These are phyloP conservation scores for Myripristis murdjan DNA, from an alignment of 2,797 vertebrate species.

Conservation along the genomic window DNA sequence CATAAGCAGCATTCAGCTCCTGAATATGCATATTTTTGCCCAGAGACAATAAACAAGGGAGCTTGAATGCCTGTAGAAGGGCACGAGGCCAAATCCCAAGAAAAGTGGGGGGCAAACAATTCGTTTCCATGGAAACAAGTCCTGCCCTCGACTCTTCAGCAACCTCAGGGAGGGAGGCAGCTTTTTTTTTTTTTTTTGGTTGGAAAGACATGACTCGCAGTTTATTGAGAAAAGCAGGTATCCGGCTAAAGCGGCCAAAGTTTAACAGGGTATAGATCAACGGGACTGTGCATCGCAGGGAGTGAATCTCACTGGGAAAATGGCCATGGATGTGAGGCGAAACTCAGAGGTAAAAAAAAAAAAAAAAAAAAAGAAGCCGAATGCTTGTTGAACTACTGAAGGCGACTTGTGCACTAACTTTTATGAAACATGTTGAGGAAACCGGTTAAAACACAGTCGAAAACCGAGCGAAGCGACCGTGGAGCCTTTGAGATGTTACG, in stretches of 20 bases:
- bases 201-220: conserved; percentile 90
- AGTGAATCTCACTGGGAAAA: conserved; percentile 82
- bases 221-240: conserved; percentile 89
- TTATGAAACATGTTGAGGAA: conserved; percentile 8
- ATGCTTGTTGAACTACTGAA: conserved; percentile 15
- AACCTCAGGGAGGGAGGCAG: conserved; percentile 79
- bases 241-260: conserved; percentile 70
- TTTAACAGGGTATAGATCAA: conserved; percentile 68
- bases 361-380: too few species aligned
- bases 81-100: conserved; percentile 52
- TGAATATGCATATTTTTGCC: conserved; percentile 76
- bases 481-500: neutral
- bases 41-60: conserved; percentile 76
- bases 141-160: conserved; percentile 84
- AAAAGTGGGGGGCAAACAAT: conserved; percentile 79
- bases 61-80: conserved; percentile 71
- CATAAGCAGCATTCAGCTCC: conserved; percentile 44
- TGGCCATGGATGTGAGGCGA: conserved; percentile 86
- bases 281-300: conserved; percentile 79
- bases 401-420: conserved; percentile 46
- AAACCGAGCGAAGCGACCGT: neutral
- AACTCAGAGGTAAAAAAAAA: conserved; percentile 92
- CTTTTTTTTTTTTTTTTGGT: conserved; percentile 59
- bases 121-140: conserved; percentile 91
- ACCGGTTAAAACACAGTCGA: neutral